A percentile compares a stretch with the other conserved stretches of the same genome.
phyloP scores from a whole-genome alignment of 2,797 vertebrate genomes.

The Hirundo rustica region DNA sequence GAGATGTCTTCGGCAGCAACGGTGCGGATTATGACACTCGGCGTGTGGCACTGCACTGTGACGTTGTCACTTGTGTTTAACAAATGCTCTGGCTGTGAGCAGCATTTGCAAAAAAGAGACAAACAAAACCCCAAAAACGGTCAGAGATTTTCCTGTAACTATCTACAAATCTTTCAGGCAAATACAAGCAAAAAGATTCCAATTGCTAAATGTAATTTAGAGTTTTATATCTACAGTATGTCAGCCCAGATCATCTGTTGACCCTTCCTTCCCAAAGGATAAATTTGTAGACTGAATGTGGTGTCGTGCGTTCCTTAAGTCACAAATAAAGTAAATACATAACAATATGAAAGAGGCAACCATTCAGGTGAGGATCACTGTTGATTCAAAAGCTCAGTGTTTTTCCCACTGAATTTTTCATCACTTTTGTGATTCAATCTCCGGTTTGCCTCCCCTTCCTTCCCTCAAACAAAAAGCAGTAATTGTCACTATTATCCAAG shows the following conservation, averaged over 20 bases:
- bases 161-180: not conserved
- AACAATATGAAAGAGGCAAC: not conserved
- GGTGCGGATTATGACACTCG: constrained; percentile 95
- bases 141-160: not conserved
- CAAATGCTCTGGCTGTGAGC: constrained; percentile 86
- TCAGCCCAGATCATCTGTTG: not conserved
- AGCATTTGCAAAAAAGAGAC: constrained; percentile 8
- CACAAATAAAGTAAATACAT: not conserved
- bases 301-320: not conserved
- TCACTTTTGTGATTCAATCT: not conserved
- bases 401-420: not conserved
- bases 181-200: not conserved
- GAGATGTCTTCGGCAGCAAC: constrained; percentile 87
- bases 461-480: not conserved
- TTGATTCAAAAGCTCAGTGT: not conserved
- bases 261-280: not conserved
- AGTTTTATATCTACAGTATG: not conserved
- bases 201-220: not conserved
- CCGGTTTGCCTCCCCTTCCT: not conserved
- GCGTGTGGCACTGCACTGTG: constrained; percentile 87
- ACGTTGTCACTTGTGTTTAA: constrained; percentile 84
- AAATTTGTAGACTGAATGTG: not conserved
- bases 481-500: not conserved
- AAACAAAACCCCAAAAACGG: not conserved
- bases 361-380: not conserved